Evolutionary conservation across 2,797 vertebrate species (phyloP).

Genomic region (Antennarius maculatus): DNA sequence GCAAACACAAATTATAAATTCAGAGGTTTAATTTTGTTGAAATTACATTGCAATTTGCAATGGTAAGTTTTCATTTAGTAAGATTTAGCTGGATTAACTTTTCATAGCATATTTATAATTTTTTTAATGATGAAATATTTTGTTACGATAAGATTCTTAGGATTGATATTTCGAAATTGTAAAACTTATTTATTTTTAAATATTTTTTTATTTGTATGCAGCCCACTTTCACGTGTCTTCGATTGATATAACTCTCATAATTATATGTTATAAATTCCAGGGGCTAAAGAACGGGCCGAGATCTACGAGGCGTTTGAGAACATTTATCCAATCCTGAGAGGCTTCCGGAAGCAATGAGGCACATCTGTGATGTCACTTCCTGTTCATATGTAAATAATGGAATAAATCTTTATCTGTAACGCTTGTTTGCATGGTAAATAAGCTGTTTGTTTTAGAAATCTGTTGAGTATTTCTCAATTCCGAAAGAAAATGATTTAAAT

Average conservation of each 20-base stretch:
- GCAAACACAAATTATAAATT: background rate
- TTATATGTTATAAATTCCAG: constrained; percentile 68
- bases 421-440: background rate
- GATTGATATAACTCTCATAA: background rate
- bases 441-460: background rate
- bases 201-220: too few relatives aligned
- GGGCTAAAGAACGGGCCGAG: constrained; percentile 94
- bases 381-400: constrained; percentile 17
- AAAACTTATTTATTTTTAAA: too few relatives aligned
- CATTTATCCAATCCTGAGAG: constrained; percentile 95
- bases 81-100: too few relatives aligned
- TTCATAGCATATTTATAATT: too few relatives aligned
- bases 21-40: background rate
- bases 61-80: too few relatives aligned
- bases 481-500: constrained; percentile 7
- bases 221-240: background rate
- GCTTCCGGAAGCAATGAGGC: constrained; percentile 88
- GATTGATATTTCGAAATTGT: background rate
- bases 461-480: constrained; percentile 12
- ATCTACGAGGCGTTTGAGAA: constrained; percentile 98
- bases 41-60: too few relatives aligned
- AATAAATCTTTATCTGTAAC: background rate
- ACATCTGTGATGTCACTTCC: constrained; percentile 2
- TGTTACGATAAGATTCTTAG: too few relatives aligned
- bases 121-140: background rate